Base-by-base conservation (phyloP, 2,888 invertebrate genomes). In the Acanthosepion lycidas region DNA sequence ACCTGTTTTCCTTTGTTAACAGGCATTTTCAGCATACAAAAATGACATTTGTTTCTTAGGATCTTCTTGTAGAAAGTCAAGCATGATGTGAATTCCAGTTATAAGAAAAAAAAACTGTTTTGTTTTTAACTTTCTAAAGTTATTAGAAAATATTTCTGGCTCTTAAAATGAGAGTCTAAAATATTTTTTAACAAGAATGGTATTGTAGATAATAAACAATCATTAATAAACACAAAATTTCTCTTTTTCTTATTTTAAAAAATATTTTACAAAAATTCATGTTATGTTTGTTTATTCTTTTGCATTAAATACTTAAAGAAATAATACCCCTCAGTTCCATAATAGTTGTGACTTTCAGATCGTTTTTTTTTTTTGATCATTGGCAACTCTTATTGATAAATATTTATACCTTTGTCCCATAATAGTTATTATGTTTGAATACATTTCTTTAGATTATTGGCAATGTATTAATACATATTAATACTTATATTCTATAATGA, bases 21-120 rank as follows among this genome's bases (percentile, higher is more conserved):
- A 78, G 78, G 78, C 33, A 78, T 78, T 78, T n/a, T 78, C 78
- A 33, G 78, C n/a, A n/a, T n/a, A 78, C n/a, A 9, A 78, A 78
- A 78, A 78, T 33, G n/a, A 15, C 28, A 64, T 78, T 78, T n/a
- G 9, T 78, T 78, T 33, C 78, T 78, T 78, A 78, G 78, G 78
- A 33, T n/a, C 33, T 78, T 78, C n/a, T 78, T 78, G 78, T 78
- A 78, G 78, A 78, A 78, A 78, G 78, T n/a, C n/a, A n/a, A 78
- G 78, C 78, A 78, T 78, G 78, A 78, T 78, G 78, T 78, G 78
- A 78, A 78, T 78, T 78, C 78, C 78, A 78, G 78, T 78, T 78
- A 78, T 78, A 5, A 78, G n/a, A 15, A n/a, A 78, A 78, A 28
- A 26, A 3, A n/a, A 5, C n/a, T 78, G n/a, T 78, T n/a, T 78